Percentiles rank a stretch among this genome's conserved stretches.
These are phyloP conservation scores for Macrosiphum euphorbiae DNA, from an alignment of 2,888 invertebrate species.

Conservation along the genomic window DNA sequence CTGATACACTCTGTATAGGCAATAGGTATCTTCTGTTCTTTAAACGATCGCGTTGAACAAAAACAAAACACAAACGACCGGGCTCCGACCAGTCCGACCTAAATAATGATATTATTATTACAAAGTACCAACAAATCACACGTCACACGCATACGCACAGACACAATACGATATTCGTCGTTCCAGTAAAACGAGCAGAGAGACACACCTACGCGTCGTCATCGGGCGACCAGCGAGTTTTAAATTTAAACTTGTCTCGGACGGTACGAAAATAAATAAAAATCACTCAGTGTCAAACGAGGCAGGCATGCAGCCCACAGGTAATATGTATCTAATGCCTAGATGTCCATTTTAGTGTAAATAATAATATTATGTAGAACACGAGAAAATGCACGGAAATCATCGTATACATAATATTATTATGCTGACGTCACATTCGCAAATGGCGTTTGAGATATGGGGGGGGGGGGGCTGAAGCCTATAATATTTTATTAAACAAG, in stretches of 20 bases:
- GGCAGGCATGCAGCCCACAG: neutral
- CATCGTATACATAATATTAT: neutral
- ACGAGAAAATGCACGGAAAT: neutral
- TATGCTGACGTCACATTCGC: no score
- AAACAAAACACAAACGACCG: neutral
- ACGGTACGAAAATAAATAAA: neutral
- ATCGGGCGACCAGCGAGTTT: neutral
- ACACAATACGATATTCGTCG: neutral
- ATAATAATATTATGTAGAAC: neutral
- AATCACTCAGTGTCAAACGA: conserved; percentile 2
- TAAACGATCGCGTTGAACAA: neutral
- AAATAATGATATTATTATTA: neutral
- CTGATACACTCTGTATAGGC: no score
- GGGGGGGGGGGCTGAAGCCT: no score
- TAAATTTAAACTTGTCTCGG: neutral
- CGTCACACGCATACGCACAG: neutral
- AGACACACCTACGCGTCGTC: neutral
- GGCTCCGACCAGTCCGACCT: neutral
- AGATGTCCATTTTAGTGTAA: neutral
- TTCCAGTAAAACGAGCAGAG: neutral
- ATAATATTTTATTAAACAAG: no score
- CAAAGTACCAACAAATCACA: neutral
- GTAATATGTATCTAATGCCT: neutral
- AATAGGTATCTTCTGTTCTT: neutral
- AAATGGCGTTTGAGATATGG: no score